These are phyloP conservation scores for Epinephelus lanceolatus DNA, from an alignment of 2,113 vertebrate genomes.

Conservation along the genomic window DNA sequence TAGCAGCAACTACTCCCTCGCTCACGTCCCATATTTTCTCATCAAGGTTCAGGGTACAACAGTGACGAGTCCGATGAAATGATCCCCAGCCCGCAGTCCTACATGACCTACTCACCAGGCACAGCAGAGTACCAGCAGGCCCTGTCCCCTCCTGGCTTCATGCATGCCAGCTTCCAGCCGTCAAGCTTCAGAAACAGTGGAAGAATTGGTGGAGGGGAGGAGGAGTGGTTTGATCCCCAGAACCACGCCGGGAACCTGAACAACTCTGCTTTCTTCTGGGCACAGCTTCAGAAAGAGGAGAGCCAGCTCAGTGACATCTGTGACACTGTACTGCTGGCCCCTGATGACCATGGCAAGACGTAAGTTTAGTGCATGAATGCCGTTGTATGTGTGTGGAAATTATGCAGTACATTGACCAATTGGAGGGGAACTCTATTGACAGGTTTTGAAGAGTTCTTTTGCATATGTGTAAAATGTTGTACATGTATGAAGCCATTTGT, in stretches of 20 bases:
- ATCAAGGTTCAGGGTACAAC: conserved; percentile 34
- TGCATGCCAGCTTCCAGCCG: conserved; percentile 24
- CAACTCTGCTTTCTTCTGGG: conserved; percentile 83
- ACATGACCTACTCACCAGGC: conserved; percentile 37
- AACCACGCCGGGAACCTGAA: conserved; percentile 54
- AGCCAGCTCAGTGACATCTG: conserved; percentile 73
- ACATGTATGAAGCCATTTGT: no score
- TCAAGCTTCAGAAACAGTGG: fast-evolving
- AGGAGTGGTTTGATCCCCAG: background rate
- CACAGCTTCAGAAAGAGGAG: conserved; percentile 86
- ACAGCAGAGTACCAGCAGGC: conserved; percentile 37
- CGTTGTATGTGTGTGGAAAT: background rate
- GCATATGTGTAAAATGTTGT: no score
- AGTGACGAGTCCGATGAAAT: conserved; percentile 70
- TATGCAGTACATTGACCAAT: background rate
- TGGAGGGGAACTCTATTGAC: no score
- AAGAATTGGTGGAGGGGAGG: background rate
- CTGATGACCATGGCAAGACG: conserved; percentile 82
- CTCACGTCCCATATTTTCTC: background rate
- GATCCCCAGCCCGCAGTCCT: conserved; percentile 62
- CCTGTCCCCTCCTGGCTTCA: conserved; percentile 43
- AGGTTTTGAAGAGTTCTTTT: no score
- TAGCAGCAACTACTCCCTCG: no score
- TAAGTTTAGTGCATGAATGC: conserved; percentile 57
- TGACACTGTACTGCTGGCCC: conserved; percentile 73